Evolutionary conservation across 2,888 invertebrate species (phyloP), one percentile per base, ranked within the genome.

Genomic region (Noctua comes): DNA sequence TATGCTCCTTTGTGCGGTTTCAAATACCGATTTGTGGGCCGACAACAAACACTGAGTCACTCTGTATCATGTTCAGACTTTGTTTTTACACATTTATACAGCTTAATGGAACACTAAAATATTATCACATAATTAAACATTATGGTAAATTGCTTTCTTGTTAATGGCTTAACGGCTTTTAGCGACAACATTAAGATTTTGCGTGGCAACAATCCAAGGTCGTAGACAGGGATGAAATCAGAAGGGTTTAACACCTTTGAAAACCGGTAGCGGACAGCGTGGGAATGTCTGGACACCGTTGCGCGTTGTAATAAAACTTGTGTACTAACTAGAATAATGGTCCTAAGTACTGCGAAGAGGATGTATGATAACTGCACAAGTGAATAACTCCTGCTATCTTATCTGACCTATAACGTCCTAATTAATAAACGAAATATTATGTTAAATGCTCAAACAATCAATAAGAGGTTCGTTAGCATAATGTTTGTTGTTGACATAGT

Each of bases 1-100:
- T 91, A 88, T 92, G 92, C 86, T 91, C 91, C 95, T 96, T 96
- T 96, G 96, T 96, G 91, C 90, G 89, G 91, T 92, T 93, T 92
- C 91, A 92, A 92, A 93, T 92, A 91, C 88, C 89, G 91, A 93
- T 94, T 95, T 93, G 94, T 94, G 94, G 93, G 93, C 91, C 92
- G 94, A 86, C 91, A 89, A 83, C 90, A 91, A 91, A 92, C 90
- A 91, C 89, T 96, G 96, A 96, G 87, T 96, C 96, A 96, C 79
- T 43, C 88, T 83, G 88, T 95, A 95, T 96, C 93, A 88, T 92
- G 90, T 93, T 93, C 91, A 91, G 88, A 88, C 88, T 91, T 91
- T 73, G 84, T 86, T 85, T 86, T 85, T 72, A 77, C 69, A 62
- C 70, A 76, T 70, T 70, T 78, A 76, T 68, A 27, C 74, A 68